Evolutionary conservation across 2,797 vertebrate species (phyloP).

Genomic region (Sebastes kiyomatsui): DNA sequence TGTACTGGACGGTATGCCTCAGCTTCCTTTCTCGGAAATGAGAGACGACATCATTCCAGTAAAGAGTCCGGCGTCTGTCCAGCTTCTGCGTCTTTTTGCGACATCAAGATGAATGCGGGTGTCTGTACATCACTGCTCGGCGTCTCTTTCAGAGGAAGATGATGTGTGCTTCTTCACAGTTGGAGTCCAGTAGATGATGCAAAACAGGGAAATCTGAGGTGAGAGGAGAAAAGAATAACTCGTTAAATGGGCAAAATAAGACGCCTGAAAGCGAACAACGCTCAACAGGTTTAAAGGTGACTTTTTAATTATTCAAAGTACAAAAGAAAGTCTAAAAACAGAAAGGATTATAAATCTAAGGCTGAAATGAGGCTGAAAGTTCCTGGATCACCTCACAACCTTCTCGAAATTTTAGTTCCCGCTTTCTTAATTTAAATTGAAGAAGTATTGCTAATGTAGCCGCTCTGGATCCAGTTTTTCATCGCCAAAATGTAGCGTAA

Average conservation of each 20-base stretch:
- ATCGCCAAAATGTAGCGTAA: too few relatives aligned
- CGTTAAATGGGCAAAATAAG: conserved; percentile 26
- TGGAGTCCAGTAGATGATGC: conserved; percentile 80
- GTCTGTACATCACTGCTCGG: conserved; percentile 66
- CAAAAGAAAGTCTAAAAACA: background rate
- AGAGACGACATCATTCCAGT: conserved; percentile 45
- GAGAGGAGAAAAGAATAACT: conserved; percentile 11
- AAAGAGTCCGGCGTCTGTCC: conserved; percentile 23
- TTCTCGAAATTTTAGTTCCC: background rate
- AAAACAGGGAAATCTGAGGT: conserved; percentile 73
- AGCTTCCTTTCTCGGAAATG: conserved; percentile 36
- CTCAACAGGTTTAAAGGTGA: conserved; percentile 25
- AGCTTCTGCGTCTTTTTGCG: conserved; percentile 23
- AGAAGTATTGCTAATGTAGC: background rate
- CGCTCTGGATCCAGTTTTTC: too few relatives aligned
- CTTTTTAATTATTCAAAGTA: conserved; percentile 22
- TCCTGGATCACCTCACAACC: background rate
- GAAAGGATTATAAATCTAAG: background rate
- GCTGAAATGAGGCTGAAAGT: background rate
- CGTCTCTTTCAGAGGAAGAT: conserved; percentile 61
- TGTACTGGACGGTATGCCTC: conserved; percentile 6
- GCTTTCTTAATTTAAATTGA: background rate
- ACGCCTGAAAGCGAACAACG: background rate
- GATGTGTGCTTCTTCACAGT: conserved; percentile 80
- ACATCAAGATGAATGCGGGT: conserved; percentile 53